Evolutionary conservation across 2,113 vertebrate genomes (phyloP), one percentile per base, ranked within the genome.

Genomic region (Centropristis striata): DNA sequence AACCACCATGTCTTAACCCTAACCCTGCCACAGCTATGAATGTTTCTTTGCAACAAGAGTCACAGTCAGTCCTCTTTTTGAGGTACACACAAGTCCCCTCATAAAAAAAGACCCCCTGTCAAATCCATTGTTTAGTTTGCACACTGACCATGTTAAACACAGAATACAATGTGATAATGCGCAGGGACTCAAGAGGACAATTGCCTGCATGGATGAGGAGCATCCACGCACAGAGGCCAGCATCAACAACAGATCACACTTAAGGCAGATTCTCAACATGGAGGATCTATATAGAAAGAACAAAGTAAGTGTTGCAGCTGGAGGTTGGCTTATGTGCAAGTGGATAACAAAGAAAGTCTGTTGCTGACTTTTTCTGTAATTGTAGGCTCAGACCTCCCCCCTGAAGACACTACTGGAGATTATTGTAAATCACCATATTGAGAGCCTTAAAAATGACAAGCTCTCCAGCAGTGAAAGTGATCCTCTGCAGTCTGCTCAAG

Each of bases 361-460:
- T 54, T 23, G 4, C 47, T 68, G 27, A 68, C 36, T 16, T 41
- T 32, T 8, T 72, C 21, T 86, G 21, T 81, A 25, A 16, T 63
- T 89, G 47, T 76, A 96, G 95, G 73, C 81, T 39, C 90, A 92
- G 49, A 86, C 77, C 44, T 74, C 79, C 14, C 97, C 97, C 10
- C 83, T 98, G 59, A 98, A 97, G 93, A 96, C 98, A 0, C 94
- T 96, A 64, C 94, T 99, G 77, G 98, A 99, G 91, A 95, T 99
- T 15, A 96, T 98, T 58, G 95, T 97, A 6, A 96, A 94, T 86
- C 95, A 97, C 47, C 96, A 95, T 66, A 92, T 98, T 63, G 95
- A 95, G 64, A 89, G 86, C 44, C 74, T 68, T 28, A 94, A 84
- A 41, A 86, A 84, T 39, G 78, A 80, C 23, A 80, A 51, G 21